Conservation (phyloP, 1,140 invertebrate species). For the Harlomillsia oculata region DNA sequence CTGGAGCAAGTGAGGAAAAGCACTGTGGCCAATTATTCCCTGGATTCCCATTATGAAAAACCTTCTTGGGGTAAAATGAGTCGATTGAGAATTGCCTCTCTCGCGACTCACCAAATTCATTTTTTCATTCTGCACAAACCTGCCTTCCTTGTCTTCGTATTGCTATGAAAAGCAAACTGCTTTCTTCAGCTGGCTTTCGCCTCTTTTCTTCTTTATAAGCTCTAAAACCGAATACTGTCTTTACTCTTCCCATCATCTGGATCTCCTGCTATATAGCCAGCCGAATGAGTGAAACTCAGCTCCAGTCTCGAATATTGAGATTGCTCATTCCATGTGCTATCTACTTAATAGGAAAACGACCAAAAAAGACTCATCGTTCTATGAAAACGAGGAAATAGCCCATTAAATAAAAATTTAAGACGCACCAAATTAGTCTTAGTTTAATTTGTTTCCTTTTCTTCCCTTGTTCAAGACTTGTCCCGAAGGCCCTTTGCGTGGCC, state of each 20-base stretch:
- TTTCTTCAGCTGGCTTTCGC: background rate
- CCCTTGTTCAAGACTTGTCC: slow-evolving; percentile 2
- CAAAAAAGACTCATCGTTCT: too few species aligned
- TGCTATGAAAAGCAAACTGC: slow-evolving; percentile 1
- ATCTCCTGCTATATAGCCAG: too few species aligned
- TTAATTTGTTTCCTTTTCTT: slow-evolving; percentile 10
- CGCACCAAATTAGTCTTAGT: slow-evolving; percentile 23
- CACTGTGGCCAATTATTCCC: slow-evolving; percentile 34
- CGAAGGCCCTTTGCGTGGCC: background rate
- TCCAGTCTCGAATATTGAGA: background rate
- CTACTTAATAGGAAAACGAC: too few species aligned
- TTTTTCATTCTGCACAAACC: slow-evolving; percentile 7
- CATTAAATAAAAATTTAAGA: slow-evolving; percentile 30
- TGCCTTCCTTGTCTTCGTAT: slow-evolving; percentile 2
- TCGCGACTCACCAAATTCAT: slow-evolving; percentile 4
- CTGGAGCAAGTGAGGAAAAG: slow-evolving; percentile 6
- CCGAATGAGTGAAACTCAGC: background rate
- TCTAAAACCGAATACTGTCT: background rate
- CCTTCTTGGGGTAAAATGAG: slow-evolving; percentile 34
- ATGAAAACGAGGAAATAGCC: slow-evolving; percentile 19
- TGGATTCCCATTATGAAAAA: slow-evolving; percentile 36
- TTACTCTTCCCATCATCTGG: background rate
- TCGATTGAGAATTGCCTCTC: slow-evolving; percentile 34
- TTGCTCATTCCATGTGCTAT: too few species aligned
- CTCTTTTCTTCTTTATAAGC: slow-evolving; percentile 4